phyloP scores from a whole-genome alignment of 1,140 invertebrate genomes.

The Zaprionus tsacasi region DNA sequence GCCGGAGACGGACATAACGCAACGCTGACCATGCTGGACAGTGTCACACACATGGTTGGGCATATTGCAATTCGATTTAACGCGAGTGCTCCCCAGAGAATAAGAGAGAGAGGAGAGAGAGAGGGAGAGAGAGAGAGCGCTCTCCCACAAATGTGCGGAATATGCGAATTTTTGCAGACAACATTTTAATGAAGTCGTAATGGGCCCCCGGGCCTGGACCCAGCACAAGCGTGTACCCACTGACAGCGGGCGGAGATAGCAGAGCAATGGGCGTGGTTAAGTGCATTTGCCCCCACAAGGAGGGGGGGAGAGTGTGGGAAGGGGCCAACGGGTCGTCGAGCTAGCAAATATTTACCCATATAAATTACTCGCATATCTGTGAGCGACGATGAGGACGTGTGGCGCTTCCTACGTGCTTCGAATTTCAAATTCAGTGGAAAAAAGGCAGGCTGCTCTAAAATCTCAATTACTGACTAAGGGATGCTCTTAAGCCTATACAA shows the following conservation, averaged over 20 bases:
- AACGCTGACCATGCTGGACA: conserved; percentile 13
- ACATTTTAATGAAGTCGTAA: conserved; percentile 77
- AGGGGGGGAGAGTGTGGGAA: background rate
- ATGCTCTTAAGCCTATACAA: conserved; percentile 2
- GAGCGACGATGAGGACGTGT: conserved; percentile 45
- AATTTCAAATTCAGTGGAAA: conserved; percentile 62
- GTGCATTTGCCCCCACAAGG: conserved; percentile 29
- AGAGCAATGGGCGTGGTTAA: conserved; percentile 41
- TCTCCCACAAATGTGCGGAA: conserved; percentile 43
- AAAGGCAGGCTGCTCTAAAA: conserved; percentile 15
- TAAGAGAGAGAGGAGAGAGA: too few species aligned
- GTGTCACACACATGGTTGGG: conserved; percentile 21
- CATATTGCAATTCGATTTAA: conserved; percentile 65
- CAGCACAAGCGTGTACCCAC: background rate
- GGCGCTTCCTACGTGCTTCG: conserved; percentile 60
- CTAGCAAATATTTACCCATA: conserved; percentile 74
- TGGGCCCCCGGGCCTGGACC: conserved; percentile 40
- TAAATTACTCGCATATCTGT: conserved; percentile 75
- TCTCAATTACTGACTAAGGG: conserved; percentile 21
- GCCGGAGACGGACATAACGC: conserved; percentile 6
- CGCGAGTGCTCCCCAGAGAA: conserved; percentile 13
- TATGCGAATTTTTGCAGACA: conserved; percentile 57
- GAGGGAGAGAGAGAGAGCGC: too few species aligned
- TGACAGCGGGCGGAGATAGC: background rate
- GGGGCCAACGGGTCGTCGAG: conserved; percentile 15